These are phyloP conservation scores for Eira barbara DNA, from an alignment of 2,113 vertebrate genomes.

Conservation along the genomic window DNA sequence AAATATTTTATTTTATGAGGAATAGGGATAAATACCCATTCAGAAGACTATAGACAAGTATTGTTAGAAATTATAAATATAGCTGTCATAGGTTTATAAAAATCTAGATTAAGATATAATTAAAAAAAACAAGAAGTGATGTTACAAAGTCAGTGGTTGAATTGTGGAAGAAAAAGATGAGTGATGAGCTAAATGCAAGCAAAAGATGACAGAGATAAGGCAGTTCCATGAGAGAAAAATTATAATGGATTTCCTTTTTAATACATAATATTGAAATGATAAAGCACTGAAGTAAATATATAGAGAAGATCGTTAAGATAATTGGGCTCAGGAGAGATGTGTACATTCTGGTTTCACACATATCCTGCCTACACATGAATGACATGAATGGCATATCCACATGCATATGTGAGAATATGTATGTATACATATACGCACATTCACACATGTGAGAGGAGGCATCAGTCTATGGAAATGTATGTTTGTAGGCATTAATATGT, in stretches of 20 bases:
- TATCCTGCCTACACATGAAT: neutral
- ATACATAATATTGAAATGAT: neutral
- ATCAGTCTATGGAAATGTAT: neutral
- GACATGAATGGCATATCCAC: neutral
- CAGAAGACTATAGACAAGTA: neutral
- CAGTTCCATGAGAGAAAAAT: neutral
- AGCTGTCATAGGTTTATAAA: neutral
- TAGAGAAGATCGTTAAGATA: neutral
- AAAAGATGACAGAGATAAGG: neutral
- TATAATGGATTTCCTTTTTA: neutral
- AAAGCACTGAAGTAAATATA: neutral
- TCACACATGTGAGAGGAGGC: neutral
- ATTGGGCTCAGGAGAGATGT: neutral
- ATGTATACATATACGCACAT: neutral
- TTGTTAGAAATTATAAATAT: conserved; percentile 7
- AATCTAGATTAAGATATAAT: neutral
- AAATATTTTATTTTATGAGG: neutral
- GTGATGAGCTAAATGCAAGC: neutral
- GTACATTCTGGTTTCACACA: neutral
- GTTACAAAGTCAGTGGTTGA: neutral
- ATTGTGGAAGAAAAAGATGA: neutral
- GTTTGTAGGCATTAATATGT: neutral
- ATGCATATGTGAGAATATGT: neutral
- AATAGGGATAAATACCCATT: neutral
- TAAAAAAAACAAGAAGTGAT: neutral